Percentiles rank a stretch among this genome's conserved stretches.
phyloP scores from a whole-genome alignment of 37 sponge, comb jelly and placozoan species.

The Beroe forskalii region DNA sequence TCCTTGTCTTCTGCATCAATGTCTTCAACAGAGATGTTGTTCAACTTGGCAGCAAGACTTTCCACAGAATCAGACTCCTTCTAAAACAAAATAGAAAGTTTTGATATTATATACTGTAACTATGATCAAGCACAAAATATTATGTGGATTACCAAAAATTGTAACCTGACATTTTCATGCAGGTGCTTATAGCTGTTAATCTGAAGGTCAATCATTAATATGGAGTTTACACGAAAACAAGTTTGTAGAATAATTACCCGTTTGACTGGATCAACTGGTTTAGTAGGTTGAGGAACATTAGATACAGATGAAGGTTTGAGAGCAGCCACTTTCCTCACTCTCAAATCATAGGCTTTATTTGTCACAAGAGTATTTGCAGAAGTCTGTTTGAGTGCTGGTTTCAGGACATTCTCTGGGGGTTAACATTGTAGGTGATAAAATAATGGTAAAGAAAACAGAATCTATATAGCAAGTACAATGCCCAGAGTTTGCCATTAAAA shows the following conservation, averaged over 20 bases:
- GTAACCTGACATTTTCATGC: no score
- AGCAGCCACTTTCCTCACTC: conserved; percentile 39
- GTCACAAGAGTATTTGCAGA: conserved; percentile 1
- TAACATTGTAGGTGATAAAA: no score
- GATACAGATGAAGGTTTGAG: conserved; percentile 9
- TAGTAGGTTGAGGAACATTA: background rate
- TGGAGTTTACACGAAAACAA: no score
- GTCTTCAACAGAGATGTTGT: conserved; percentile 70
- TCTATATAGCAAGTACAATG: no score
- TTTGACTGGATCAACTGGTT: background rate
- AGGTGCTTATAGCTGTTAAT: no score
- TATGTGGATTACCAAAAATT: no score
- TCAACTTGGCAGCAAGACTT: background rate
- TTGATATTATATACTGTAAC: no score
- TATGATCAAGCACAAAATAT: no score
- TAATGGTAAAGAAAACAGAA: no score
- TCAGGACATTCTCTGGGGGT: background rate
- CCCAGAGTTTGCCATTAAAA: no score
- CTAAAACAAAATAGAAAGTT: background rate
- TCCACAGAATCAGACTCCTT: background rate
- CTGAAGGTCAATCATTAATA: no score
- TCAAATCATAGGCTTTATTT: conserved; percentile 44
- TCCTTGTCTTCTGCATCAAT: conserved; percentile 83
- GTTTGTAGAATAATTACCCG: no score
- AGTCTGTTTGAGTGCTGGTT: conserved; percentile 6